Base-by-base conservation (phyloP, 2,888 invertebrate species). In the Lasioglossum malachurum region DNA sequence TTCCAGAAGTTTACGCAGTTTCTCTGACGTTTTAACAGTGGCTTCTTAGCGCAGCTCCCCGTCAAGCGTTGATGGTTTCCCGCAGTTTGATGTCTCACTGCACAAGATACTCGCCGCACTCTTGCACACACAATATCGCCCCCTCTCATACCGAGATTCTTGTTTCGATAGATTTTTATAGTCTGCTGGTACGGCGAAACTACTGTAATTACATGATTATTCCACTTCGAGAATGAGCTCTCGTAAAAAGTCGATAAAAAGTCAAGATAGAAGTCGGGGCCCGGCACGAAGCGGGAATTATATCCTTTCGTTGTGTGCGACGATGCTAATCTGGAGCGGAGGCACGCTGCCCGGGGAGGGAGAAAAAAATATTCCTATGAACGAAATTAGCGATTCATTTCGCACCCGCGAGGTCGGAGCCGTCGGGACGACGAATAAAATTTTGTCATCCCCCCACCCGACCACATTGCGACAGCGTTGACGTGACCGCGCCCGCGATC, bases 401-500 rank as follows among this genome's bases (percentile, higher is more conserved):
- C 81, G 46, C 72, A 72, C 67, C 31, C 16, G 46, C 31, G 31
- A 19, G 72, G 46, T 38, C 19, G 27, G 31, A 41, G 12, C 23
- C 16, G 49, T 60, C 67, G 5, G 73, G 31, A 23, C 31, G 73
- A 73, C 41, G 83, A 85, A 90, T 88, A 82, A 86, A 90, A 76
- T 85, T 85, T 78, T 78, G 82, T 89, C 85, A 81, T 74, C 64
- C 8, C 64, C 67, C 14, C 64, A 16, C 38, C 72, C 49, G 7
- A 19, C 49, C 14, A 60, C 74, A 46, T 38, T 23, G 35, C 14
- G 38, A 60, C 60, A 60, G 60, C 75, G 81, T 35, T 89, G 75
- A 82, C 87, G 87, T 88, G 89, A 88, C 81, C 75, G 82, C 73
- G 44, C 35, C 60, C 75, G 23, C 60, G 83, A 80, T 46, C 83